A percentile compares a stretch with the other conserved stretches of the same genome.
These are phyloP conservation scores for Cyaniris semiargus DNA, from an alignment of 2,888 invertebrate species.

Conservation along the genomic window DNA sequence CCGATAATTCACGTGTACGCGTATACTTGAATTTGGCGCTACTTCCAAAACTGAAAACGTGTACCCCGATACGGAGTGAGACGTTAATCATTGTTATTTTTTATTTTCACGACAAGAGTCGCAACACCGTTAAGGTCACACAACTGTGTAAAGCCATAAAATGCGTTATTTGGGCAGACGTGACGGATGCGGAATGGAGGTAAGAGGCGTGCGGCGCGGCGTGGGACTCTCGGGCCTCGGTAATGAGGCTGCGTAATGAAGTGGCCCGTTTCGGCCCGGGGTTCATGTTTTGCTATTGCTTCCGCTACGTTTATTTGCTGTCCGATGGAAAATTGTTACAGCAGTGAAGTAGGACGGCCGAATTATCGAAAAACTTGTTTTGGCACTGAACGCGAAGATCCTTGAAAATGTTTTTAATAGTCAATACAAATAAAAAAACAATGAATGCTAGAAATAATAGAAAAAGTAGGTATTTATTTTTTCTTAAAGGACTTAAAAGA, in stretches of 20 bases:
- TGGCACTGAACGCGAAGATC: not conserved
- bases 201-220: constrained; percentile 46
- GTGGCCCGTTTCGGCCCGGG: constrained; percentile 65
- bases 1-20: constrained; percentile 70
- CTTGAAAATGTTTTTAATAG: not conserved
- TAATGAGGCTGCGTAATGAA: constrained; percentile 71
- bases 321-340: constrained; percentile 46
- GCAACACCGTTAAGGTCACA: constrained; percentile 26
- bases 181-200: constrained; percentile 48
- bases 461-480: not conserved
- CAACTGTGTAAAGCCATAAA: constrained; percentile 26
- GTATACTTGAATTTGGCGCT: constrained; percentile 69
- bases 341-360: not conserved
- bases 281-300: constrained; percentile 44
- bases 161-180: constrained; percentile 26
- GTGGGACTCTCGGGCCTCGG: constrained; percentile 39
- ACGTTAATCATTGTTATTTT: constrained; percentile 19
- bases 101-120: constrained; percentile 33
- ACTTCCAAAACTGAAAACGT: constrained; percentile 52
- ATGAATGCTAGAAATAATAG: not conserved
- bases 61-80: not conserved
- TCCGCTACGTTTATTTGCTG: constrained; percentile 39
- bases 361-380: not conserved
- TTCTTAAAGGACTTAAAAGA: no score
- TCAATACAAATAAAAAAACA: not conserved